Percentiles rank a stretch among this genome's conserved stretches.
phyloP scores from a whole-genome alignment of 2,113 vertebrate genomes.

The Epinephelus lanceolatus region DNA sequence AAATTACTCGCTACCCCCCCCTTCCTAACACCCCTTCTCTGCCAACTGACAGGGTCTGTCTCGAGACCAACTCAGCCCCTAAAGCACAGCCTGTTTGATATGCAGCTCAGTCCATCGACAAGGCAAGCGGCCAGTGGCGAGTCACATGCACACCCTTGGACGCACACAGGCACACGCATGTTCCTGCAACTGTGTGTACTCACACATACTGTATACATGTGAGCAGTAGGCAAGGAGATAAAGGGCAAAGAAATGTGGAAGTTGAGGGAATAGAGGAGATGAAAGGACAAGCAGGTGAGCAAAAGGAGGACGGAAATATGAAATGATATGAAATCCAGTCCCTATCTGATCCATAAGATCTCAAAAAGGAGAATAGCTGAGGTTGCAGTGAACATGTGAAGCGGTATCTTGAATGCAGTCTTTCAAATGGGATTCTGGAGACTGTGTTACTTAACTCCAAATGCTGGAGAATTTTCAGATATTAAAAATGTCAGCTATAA shows the following conservation, averaged over 20 bases:
- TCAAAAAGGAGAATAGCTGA: background rate
- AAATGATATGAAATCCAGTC: conserved; percentile 11
- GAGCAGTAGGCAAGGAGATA: background rate
- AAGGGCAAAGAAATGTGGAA: conserved; percentile 1
- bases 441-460: conserved; percentile 17
- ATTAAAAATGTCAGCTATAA: conserved; percentile 68
- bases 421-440: conserved; percentile 34
- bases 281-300: conserved; percentile 12
- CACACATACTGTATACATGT: conserved; percentile 14
- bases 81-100: conserved; percentile 76
- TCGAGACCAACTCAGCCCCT: conserved; percentile 54
- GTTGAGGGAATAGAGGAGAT: conserved; percentile 13
- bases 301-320: conserved; percentile 4
- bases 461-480: conserved; percentile 48
- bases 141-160: background rate
- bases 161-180: conserved; percentile 9
- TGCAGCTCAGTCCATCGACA: conserved; percentile 61
- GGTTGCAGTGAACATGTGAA: conserved; percentile 10
- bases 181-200: background rate
- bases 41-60: conserved; percentile 65
- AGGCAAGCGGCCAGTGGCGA: conserved; percentile 40
- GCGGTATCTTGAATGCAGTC: conserved; percentile 18
- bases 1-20: conserved; percentile 67
- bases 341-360: conserved; percentile 24
- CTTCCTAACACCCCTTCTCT: background rate